Conservation (phyloP, 2,888 invertebrate genomes). For the Melinaea marsaeus region DNA sequence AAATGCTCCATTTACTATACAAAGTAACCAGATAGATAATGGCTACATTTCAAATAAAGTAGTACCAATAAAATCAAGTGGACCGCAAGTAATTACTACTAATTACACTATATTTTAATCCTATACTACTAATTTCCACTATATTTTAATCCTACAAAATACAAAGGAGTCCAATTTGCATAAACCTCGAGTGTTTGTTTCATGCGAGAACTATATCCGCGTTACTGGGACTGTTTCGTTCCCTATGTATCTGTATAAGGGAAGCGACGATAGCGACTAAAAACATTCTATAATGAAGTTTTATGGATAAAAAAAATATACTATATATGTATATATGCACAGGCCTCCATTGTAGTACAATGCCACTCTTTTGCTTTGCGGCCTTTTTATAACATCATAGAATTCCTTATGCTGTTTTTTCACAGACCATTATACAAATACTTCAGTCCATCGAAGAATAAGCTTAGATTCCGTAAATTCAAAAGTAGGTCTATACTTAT, state of each 20-base stretch:
- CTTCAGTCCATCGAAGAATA: too few species aligned
- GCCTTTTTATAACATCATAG: too few species aligned
- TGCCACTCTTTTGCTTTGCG: too few species aligned
- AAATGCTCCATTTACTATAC: constrained; percentile 19
- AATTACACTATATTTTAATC: too few species aligned
- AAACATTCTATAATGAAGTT: constrained; percentile 45
- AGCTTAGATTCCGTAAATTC: too few species aligned
- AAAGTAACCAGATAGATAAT: constrained; percentile 33
- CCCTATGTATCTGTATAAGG: constrained; percentile 67
- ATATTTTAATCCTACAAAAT: constrained; percentile 75
- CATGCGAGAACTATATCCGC: constrained; percentile 72
- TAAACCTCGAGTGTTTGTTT: constrained; percentile 75
- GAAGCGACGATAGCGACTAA: constrained; percentile 38
- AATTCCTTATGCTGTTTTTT: too few species aligned
- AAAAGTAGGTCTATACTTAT: too few species aligned
- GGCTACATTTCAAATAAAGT: constrained; percentile 55
- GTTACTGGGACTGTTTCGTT: constrained; percentile 67
- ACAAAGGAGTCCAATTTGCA: constrained; percentile 77
- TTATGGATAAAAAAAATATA: constrained; percentile 19
- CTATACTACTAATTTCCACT: constrained; percentile 76
- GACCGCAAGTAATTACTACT: constrained; percentile 51
- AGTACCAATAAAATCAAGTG: constrained; percentile 62
- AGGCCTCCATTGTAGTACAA: too few species aligned
- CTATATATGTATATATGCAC: too few species aligned
- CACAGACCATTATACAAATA: too few species aligned